Conservation (phyloP, 2,888 invertebrate genomes). For the Campoletis raptor region DNA sequence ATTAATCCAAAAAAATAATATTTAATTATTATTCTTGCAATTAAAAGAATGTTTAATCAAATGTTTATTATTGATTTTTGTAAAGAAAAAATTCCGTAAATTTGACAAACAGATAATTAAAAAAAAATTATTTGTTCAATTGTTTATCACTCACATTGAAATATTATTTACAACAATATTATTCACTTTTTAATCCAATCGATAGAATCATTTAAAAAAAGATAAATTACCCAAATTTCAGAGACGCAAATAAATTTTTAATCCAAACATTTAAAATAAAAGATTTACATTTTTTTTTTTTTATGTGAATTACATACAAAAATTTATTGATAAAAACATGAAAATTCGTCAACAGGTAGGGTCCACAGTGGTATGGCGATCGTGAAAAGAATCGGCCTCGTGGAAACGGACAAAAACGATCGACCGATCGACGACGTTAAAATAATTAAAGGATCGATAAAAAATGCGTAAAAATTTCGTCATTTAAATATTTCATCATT, state of each 20-base stretch:
- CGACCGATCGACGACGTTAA: conserved; percentile 95
- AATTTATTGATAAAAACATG: neutral
- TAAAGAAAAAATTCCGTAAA: no score
- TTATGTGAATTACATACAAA: neutral
- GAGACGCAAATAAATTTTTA: neutral
- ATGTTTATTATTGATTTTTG: neutral
- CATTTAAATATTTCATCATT: neutral
- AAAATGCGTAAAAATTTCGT: conserved; percentile 80
- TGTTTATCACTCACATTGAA: no score
- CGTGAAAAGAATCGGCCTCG: conserved; percentile 96
- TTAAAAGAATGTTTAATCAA: neutral
- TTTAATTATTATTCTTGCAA: neutral
- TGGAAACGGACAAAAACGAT: conserved; percentile 97
- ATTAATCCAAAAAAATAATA: neutral
- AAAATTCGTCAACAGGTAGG: conserved; percentile 85
- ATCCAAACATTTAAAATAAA: no score
- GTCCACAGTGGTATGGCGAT: conserved; percentile 95
- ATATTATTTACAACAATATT: no score
- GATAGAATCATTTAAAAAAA: no score
- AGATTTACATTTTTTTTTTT: no score
- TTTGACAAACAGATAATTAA: no score
- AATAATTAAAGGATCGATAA: conserved; percentile 88
- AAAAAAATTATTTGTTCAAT: no score
- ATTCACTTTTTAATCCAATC: no score
- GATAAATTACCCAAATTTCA: neutral